Evolutionary conservation across 92 coral and sea anemone species (phyloP).

Genomic region (Ricordea florida): DNA sequence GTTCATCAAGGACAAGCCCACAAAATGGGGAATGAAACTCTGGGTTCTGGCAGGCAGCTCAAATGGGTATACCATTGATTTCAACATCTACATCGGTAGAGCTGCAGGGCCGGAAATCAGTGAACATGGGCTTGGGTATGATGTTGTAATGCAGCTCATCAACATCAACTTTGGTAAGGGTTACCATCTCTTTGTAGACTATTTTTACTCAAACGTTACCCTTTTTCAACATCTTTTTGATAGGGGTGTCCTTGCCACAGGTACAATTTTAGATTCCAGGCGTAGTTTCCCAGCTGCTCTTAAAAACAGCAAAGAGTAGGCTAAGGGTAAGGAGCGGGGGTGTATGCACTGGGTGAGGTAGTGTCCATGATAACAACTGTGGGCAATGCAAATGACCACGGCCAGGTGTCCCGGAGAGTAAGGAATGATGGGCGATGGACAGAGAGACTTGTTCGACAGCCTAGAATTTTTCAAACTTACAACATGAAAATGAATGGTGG

Average conservation of each 20-base stretch:
- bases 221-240: constrained; percentile 48
- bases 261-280: constrained; percentile 45
- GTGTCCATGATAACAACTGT: constrained; percentile 61
- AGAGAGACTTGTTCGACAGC: constrained; percentile 48
- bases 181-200: constrained; percentile 67
- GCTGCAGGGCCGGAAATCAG: constrained; percentile 42
- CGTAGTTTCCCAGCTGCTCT: constrained; percentile 50
- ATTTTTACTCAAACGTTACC: constrained; percentile 54
- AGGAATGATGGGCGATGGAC: constrained; percentile 36
- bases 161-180: constrained; percentile 55
- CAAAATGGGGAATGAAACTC: constrained; percentile 49
- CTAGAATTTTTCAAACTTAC: constrained; percentile 40
- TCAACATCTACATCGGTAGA: constrained; percentile 58
- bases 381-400: constrained; percentile 52
- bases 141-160: constrained; percentile 62
- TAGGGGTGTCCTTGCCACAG: constrained; percentile 48
- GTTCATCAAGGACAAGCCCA: constrained; percentile 53
- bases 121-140: constrained; percentile 68
- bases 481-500: constrained; percentile 76
- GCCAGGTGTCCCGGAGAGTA: constrained; percentile 14
- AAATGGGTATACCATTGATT: constrained; percentile 68
- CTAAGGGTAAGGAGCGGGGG: constrained; percentile 35
- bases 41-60: constrained; percentile 57
- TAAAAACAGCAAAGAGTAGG: constrained; percentile 68
- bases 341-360: constrained; percentile 63